phyloP scores from a whole-genome alignment of 2,888 invertebrate genomes.

The Serripes groenlandicus region DNA sequence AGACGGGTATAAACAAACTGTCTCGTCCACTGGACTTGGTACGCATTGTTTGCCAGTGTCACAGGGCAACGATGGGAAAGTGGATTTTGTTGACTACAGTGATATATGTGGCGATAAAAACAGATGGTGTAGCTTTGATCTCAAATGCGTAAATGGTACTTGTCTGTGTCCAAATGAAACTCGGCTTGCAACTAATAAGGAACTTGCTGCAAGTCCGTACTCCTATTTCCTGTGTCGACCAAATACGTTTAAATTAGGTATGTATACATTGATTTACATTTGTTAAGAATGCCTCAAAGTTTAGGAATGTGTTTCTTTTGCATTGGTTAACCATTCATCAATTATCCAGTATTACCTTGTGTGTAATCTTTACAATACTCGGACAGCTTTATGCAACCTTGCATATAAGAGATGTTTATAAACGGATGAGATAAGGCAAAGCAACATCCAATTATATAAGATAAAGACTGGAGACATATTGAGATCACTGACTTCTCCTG shows the following conservation, averaged over 20 bases:
- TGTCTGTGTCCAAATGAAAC: constrained; percentile 54
- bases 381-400: too few relatives aligned
- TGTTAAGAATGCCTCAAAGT: too few relatives aligned
- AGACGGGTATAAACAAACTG: constrained; percentile 44
- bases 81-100: constrained; percentile 34
- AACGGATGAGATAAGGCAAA: too few relatives aligned
- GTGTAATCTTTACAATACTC: too few relatives aligned
- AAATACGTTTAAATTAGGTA: constrained; percentile 58
- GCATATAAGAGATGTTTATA: too few relatives aligned
- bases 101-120: constrained; percentile 37
- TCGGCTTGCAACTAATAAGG: constrained; percentile 47
- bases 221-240: constrained; percentile 58
- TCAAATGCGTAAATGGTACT: constrained; percentile 35
- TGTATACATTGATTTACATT: neutral
- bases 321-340: too few relatives aligned
- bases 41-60: constrained; percentile 44
- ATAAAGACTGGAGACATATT: too few relatives aligned
- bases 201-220: constrained; percentile 59
- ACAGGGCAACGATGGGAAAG: constrained; percentile 29
- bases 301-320: too few relatives aligned
- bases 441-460: too few relatives aligned
- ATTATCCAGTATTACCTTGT: too few relatives aligned
- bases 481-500: too few relatives aligned
- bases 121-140: constrained; percentile 42
- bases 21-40: neutral